Evolutionary conservation across 2,888 invertebrate species (phyloP), one percentile per base, ranked within the genome.

Genomic region (Drosophila austrosaltans): DNA sequence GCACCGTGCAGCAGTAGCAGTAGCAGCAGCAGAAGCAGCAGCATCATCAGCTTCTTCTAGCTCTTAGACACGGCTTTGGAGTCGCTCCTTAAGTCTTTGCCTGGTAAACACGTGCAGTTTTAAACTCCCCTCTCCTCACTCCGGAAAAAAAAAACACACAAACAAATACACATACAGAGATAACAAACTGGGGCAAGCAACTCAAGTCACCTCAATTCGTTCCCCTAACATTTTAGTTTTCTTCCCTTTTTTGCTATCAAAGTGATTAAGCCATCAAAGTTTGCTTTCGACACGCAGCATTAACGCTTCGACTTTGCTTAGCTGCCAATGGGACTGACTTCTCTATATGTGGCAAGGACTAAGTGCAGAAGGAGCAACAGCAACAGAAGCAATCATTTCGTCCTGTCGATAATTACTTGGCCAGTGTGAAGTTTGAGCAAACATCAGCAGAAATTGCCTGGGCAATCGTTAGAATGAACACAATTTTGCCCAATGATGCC

Each of bases 231-330:
- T 48, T 48, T 22, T 2, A 22, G 48, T 22, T 22, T 48, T 36
- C 36, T 48, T 30, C 44, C 2, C 28, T 7, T 4, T 40, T 25
- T 39, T 32, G 63, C 75, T 77, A 76, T 78, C 79, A 78, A 75
- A 82, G 85, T 85, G 85, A 86, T 86, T 86, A 86, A 85, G 85
- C 76, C 85, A 86, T 86, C 87, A 86, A 86, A 82, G 84, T 84
- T 85, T 87, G 79, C 80, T 70, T 78, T 76, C 78, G 87, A 87
- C 85, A 86, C 85, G 85, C 79, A 82, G 87, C 85, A 87, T 86
- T 87, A 85, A 85, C 87, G 87, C 75, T 78, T 76, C 76, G 71
- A 70, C 75, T 75, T 64, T 70, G 74, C 74, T 61, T 59, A 48
- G 75, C 62, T 63, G 60, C 32, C 53, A 36, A 57, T 57, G 32